Base-by-base conservation (phyloP, 2,797 vertebrate species). In the Sebastes diaconus region DNA sequence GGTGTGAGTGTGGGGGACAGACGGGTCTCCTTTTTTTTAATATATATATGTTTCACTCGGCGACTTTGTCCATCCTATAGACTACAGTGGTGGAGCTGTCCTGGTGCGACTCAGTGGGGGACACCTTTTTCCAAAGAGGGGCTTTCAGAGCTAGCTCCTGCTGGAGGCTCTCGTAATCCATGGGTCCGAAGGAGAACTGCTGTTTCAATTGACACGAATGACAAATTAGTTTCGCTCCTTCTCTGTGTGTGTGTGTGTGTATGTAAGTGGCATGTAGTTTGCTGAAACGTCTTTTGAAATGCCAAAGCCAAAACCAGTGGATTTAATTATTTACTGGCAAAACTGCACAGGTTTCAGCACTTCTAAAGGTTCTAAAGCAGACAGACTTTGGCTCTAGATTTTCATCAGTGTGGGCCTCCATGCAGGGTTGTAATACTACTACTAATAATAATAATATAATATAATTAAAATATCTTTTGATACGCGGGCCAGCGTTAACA, bases 121-220 rank as follows among this genome's bases (percentile, higher is more conserved):
- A 97, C 89, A 99, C 97, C 96, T 98, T 98, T 97, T 96, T 99
- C 98, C 98, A 99, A 69, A 99, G 94, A 91, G 97, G 97, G 92
- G 98, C 97, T 97, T 98, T 99, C 95, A 99, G 97, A 96, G 97
- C 97, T 92, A 99, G 97, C 95, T 99, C 98, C 93, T 97, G 96
- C 95, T 98, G 98, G 93, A 99, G 97, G 94, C 97, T 98, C 95
- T 99, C 97, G 95, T 97, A 99, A 97, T 99, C 98, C 98, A 99
- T 94, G 87, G 98, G 96, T 97, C 97, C 97, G 87, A 96, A 96
- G 96, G 88, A 92, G 93, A 94, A 93, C 95, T 97, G 97, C 96
- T 97, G 98, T 96, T 98, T 97, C 94, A 97, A 98, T 97, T 92
- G 95, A 99, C 96, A 98, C 91, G 97, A 83, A 96, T 93, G 95